Evolutionary conservation across 2,888 invertebrate genomes (phyloP), one percentile per base, ranked within the genome.

Genomic region (Troides helena): DNA sequence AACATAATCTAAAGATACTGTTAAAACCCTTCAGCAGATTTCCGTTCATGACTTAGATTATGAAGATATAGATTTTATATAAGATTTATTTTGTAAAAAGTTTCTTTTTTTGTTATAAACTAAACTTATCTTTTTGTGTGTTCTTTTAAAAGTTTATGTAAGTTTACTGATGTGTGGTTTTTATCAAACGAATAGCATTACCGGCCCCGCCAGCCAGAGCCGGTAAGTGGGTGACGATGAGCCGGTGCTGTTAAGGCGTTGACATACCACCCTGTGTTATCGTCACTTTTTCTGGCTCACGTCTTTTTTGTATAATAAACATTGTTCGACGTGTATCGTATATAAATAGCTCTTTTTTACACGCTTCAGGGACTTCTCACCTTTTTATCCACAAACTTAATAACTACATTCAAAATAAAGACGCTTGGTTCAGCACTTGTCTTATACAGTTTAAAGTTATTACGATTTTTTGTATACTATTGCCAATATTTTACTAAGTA

Each of bases 161-260:
- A 70, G 67, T 69, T 62, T 61, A 57, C 59, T 18, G 46, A 56
- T 69, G 46, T 68, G 69, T 67, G 70, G 67, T 70, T 71, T 73
- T 71, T 68, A 69, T 72, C 69, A 67, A 53, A 69, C 67, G 39
- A 70, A 71, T 66, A 69, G 71, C 70, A 72, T 46, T 14, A 30
- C 10, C 68, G 70, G 68, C 71, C 72, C 71, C 73, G 72, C 66
- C 67, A 56, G 68, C 62, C 65, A 63, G 21, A 8, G 46, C 23
- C 30, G 46, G 68, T 72, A 72, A 72, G 72, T 71, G 68, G 66
- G 72, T 70, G 71, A 70, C 73, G 72, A 73, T 67, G 70, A 62
- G 56, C 62, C 66, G 56, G 59, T 57, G 67, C 65, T 65, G 67
- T 72, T 63, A 70, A 68, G 66, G 69, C 67, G 73, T 68, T 63